These are phyloP conservation scores for Seriola quinqueradiata DNA, from an alignment of 2,113 vertebrate species.

Conservation along the genomic window DNA sequence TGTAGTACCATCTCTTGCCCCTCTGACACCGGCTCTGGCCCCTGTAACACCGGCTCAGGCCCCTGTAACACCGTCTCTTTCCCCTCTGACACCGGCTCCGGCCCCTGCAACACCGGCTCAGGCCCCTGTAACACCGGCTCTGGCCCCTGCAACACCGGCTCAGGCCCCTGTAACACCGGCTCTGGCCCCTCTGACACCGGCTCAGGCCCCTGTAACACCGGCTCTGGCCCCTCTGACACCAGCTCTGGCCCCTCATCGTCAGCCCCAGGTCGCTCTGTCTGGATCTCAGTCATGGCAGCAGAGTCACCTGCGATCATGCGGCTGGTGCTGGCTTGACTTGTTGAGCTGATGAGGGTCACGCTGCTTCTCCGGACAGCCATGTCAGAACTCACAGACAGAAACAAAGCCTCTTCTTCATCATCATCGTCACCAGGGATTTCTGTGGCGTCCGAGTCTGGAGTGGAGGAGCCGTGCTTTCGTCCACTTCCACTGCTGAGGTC, in stretches of 20 bases:
- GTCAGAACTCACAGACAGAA: slow-evolving; percentile 80
- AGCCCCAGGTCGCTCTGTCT: not conserved
- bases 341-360: not conserved
- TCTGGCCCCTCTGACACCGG: too few species aligned
- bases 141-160: too few species aligned
- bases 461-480: slow-evolving; percentile 29
- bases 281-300: not conserved
- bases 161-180: not conserved
- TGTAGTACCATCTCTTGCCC: not conserved
- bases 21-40: not conserved
- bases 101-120: not conserved
- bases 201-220: not conserved
- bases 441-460: slow-evolving; percentile 63
- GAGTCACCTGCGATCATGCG: not conserved
- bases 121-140: not conserved
- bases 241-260: not conserved
- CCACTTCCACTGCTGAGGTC: slow-evolving; percentile 22
- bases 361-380: slow-evolving; percentile 29
- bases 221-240: not conserved
- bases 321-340: not conserved
- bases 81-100: not conserved
- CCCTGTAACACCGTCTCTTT: not conserved
- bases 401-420: slow-evolving; percentile 70
- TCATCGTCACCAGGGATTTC: slow-evolving; percentile 66
- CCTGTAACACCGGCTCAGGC: not conserved